phyloP scores from a whole-genome alignment of 92 coral and sea anemone species.

The Nematostella vectensis region DNA sequence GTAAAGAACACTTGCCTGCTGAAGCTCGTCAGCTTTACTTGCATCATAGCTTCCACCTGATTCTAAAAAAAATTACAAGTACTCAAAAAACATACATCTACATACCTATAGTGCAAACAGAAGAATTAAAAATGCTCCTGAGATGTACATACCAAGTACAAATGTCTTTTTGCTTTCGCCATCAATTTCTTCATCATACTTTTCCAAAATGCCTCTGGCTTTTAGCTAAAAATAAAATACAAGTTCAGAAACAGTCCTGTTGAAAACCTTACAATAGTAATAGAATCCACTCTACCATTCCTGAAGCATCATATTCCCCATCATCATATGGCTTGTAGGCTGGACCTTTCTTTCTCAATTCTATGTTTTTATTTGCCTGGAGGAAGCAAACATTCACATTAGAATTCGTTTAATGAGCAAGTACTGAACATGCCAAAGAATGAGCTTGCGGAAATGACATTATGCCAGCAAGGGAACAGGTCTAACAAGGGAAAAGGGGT shows the following conservation, averaged over 20 bases:
- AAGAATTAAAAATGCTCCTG: no score
- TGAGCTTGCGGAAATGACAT: no score
- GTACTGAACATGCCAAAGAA: no score
- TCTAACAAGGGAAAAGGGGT: no score
- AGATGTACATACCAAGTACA: conserved; percentile 53
- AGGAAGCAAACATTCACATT: background rate
- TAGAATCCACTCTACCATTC: conserved; percentile 68
- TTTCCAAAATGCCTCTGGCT: conserved; percentile 56
- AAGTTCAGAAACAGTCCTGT: background rate
- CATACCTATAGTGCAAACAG: no score
- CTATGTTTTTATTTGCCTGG: conserved; percentile 78
- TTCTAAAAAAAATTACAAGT: conserved; percentile 21
- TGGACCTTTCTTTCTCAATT: conserved; percentile 75
- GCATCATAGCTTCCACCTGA: conserved; percentile 65
- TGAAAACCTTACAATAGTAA: background rate
- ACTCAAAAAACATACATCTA: no score
- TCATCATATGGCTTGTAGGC: conserved; percentile 86
- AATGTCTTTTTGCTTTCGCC: conserved; percentile 74
- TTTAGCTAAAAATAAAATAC: conserved; percentile 40
- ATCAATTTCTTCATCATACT: conserved; percentile 95
- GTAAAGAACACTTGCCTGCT: conserved; percentile 52
- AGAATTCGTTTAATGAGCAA: no score
- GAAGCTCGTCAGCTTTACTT: conserved; percentile 61
- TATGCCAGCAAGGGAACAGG: no score
- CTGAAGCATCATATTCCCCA: conserved; percentile 59